phyloP scores from a whole-genome alignment of 1,140 invertebrate genomes.

The Bactericera cockerelli region DNA sequence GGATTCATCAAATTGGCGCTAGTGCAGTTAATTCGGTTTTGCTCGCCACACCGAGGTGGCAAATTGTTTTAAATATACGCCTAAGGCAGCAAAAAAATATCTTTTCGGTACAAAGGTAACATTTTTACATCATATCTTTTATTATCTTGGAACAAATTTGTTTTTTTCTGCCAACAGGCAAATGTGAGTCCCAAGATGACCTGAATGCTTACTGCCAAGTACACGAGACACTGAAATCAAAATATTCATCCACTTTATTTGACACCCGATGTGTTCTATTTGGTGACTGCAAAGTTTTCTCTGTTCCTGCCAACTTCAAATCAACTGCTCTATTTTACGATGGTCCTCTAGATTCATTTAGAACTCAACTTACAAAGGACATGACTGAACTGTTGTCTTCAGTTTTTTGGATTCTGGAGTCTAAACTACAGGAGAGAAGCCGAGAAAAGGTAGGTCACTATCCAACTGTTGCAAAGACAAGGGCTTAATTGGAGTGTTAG shows the following conservation, averaged over 20 bases:
- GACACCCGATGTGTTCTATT: conserved; percentile 83
- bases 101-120: too few relatives aligned
- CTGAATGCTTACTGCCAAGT: conserved; percentile 75
- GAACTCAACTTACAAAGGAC: conserved; percentile 51
- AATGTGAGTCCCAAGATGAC: conserved; percentile 66
- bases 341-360: conserved; percentile 39
- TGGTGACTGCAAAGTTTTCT: conserved; percentile 44
- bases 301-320: conserved; percentile 69
- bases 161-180: conserved; percentile 32
- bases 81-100: too few relatives aligned
- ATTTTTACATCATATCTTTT: background rate
- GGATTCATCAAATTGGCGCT: too few relatives aligned
- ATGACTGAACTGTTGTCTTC: conserved; percentile 63
- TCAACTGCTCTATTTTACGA: conserved; percentile 62
- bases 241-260: conserved; percentile 71
- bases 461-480: too few relatives aligned
- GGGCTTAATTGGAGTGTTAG: too few relatives aligned
- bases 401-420: conserved; percentile 83
- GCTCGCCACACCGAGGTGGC: too few relatives aligned
- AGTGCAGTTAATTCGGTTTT: too few relatives aligned
- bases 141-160: too few relatives aligned
- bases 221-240: conserved; percentile 79
- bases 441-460: conserved; percentile 23
- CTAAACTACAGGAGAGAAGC: conserved; percentile 64
- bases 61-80: too few relatives aligned